Base-by-base conservation (phyloP, 1,140 invertebrate genomes). In the Ganaspis sp. region DNA sequence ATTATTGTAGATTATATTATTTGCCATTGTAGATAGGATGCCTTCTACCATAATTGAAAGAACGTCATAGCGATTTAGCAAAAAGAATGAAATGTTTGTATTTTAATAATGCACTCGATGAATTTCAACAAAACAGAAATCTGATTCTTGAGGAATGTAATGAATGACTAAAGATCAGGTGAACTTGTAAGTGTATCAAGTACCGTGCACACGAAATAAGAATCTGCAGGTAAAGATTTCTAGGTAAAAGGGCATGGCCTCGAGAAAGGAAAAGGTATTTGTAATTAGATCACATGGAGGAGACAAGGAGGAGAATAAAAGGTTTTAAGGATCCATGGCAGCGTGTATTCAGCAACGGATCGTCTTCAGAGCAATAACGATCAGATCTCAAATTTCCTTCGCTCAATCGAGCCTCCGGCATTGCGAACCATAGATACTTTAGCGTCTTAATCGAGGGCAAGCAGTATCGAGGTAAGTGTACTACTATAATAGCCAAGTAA, bases 211-310 rank as follows among this genome's bases (percentile, higher is more conserved):
- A 34, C 29, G 29, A 34, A 34, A 34, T 34, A 34, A 5, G 17
- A 49, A 49, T 49, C n/a, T n/a, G 6, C 29, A 34, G 29, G 29
- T 34, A 34, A 34, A 34, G 45, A 49, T 49, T 8, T 49, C n/a
- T 49, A 49, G n/a, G 19, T 17, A 40, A 45, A 45, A 45, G 15
- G 42, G 15, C 12, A 45, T 45, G 42, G 12, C 42, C 42, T 45
- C 42, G 1, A 45, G 12, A 45, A 4, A 4, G 4, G n/a, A 15
- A 15, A 23, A 64, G 23, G 54, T 64, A 64, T 64, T 64, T 64
- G 54, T 64, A 64, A 64, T 64, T 64, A 64, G 54, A 64, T 64
- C 54, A 64, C 54, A 54, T 54, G 23, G 19, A 54, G 21, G 53
- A 64, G 54, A 64, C 54, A 64, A 26, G 11, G 23, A 23, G 21